Evolutionary conservation across 2,888 invertebrate species (phyloP), one percentile per base, ranked within the genome.

Genomic region (Disparrhopalites patrizii): DNA sequence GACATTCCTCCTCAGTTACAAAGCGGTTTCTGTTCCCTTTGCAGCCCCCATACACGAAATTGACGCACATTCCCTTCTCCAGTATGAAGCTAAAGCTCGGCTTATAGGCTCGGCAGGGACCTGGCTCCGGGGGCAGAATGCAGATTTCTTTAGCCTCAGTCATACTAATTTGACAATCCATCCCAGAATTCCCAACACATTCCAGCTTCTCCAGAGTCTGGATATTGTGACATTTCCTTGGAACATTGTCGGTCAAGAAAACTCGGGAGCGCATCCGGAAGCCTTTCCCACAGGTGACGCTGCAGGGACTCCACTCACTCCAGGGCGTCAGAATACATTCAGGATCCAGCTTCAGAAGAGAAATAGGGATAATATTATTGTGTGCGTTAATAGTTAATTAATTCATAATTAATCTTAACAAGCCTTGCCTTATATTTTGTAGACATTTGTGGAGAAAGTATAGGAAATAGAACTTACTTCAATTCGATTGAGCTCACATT

Each of bases 261-360:
- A 91, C 82, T 4, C 94, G 84, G 38, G 89, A 89, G 62, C 92
- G 85, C 58, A 77, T 74, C 67, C 77, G 71, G 10, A 77, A 85
- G 0, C 95, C 95, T 77, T 85, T 85, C 0, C 93, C 95, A 78
- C 95, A 96, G 7, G 90, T 86, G 0, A 89, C 90, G 58, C 90
- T 89, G 81, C 95, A 96, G 0, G 93, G 89, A 64, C 92, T 91
- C 94, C 94, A 96, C 73, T 89, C 88, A 65, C 90, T 87, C 95
- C 95, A 96, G 58, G 86, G 86, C 0, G 89, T 89, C n/a, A 91
- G 87, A 66, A 91, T 89, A 57, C 85, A 83, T 3, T 68, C 68
- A 1, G 65, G 56, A 38, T 65, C 62, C 1, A 56, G 18, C 70
- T 70, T 27, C 20, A 62, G 28, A 20, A 27, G 51, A 58, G 18